Conservation (phyloP, 2,113 vertebrate genomes). For the Vulpes ferrilata region DNA sequence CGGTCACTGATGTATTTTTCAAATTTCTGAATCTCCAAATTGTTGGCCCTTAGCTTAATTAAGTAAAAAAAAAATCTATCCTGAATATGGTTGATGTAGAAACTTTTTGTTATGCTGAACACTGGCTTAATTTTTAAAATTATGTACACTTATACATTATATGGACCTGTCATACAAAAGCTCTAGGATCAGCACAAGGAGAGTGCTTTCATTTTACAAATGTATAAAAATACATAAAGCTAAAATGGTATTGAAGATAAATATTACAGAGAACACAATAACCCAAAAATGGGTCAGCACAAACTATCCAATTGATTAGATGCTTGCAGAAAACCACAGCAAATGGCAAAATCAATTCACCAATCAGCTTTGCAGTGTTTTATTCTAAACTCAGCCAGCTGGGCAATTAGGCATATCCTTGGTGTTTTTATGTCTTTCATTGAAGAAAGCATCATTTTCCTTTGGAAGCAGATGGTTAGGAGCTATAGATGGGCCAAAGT, state of each 20-base stretch:
- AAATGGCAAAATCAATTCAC: slow-evolving; percentile 88
- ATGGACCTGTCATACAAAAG: slow-evolving; percentile 57
- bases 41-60: slow-evolving; percentile 43
- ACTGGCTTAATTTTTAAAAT: slow-evolving; percentile 64
- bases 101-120: slow-evolving; percentile 41
- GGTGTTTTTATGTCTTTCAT: slow-evolving; percentile 84
- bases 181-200: slow-evolving; percentile 52
- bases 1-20: slow-evolving; percentile 13
- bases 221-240: slow-evolving; percentile 57
- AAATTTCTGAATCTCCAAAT: slow-evolving; percentile 51
- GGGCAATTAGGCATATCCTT: slow-evolving; percentile 82
- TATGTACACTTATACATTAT: slow-evolving; percentile 42
- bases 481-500: slow-evolving; percentile 69
- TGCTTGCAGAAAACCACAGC: slow-evolving; percentile 85
- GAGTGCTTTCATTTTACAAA: slow-evolving; percentile 71
- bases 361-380: slow-evolving; percentile 84
- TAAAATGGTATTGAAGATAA: slow-evolving; percentile 73
- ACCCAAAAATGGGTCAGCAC: slow-evolving; percentile 83
- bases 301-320: slow-evolving; percentile 86
- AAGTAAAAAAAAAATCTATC: slow-evolving; percentile 29
- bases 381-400: slow-evolving; percentile 81
- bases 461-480: slow-evolving; percentile 77
- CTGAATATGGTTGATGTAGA: neutral
- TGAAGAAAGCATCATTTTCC: slow-evolving; percentile 81
- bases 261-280: slow-evolving; percentile 81